Conservation (phyloP, 1,140 invertebrate species). For the Euglossa dilemma region DNA sequence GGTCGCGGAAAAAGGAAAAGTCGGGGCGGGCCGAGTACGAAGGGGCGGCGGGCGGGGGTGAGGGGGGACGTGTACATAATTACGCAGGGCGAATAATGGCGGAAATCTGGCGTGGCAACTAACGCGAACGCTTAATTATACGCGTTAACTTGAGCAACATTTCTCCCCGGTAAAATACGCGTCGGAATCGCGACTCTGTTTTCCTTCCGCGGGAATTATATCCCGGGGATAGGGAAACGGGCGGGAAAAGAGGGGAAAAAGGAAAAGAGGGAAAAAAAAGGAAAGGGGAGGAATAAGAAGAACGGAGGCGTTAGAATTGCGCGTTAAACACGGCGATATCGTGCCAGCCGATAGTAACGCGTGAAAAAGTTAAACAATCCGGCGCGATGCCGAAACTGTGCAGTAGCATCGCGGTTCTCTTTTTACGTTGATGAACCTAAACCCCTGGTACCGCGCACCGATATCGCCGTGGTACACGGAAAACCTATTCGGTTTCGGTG, state of each 20-base stretch:
- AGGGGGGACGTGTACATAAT: slow-evolving; percentile 9
- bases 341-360: background rate
- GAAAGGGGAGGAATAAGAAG: background rate
- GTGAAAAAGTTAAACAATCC: background rate
- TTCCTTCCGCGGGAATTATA: background rate
- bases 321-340: background rate
- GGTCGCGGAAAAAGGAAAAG: background rate
- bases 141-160: background rate
- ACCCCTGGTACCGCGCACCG: background rate
- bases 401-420: background rate
- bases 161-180: background rate
- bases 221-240: no score
- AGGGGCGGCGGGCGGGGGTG: background rate
- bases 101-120: slow-evolving; percentile 9
- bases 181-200: background rate
- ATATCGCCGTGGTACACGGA: slow-evolving; percentile 25
- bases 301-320: background rate
- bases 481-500: slow-evolving; percentile 17
- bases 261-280: no score
- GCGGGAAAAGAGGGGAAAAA: no score
- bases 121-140: slow-evolving; percentile 29
- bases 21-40: background rate
- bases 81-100: slow-evolving; percentile 28
- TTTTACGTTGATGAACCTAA: background rate
- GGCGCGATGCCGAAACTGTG: background rate